A percentile compares a stretch with the other conserved stretches of the same genome.
Conservation (phyloP, 2,888 invertebrate genomes). For the Automeris io region DNA sequence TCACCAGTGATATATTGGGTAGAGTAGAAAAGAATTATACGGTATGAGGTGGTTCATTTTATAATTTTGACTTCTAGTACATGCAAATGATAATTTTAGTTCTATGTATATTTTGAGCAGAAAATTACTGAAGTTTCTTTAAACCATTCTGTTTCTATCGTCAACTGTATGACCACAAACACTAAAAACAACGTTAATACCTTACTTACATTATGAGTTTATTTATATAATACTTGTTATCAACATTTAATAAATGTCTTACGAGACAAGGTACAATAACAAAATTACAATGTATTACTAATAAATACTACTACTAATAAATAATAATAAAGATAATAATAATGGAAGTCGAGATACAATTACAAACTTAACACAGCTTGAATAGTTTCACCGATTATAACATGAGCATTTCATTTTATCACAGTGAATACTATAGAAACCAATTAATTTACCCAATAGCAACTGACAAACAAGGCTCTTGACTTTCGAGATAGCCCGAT, state of each 20-base stretch:
- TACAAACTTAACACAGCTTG: not conserved
- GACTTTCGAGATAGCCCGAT: conserved; percentile 35
- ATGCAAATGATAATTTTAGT: not conserved
- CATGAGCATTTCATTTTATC: not conserved
- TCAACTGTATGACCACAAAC: too few relatives aligned
- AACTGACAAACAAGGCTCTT: conserved; percentile 29
- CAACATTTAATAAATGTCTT: too few relatives aligned
- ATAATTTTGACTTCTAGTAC: conserved; percentile 1
- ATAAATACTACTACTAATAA: too few relatives aligned
- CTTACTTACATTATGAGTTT: too few relatives aligned
- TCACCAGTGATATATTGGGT: conserved; percentile 59
- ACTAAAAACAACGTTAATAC: too few relatives aligned
- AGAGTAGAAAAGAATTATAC: conserved; percentile 12
- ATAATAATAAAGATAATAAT: too few relatives aligned
- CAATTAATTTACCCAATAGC: conserved; percentile 34
- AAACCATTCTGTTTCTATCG: too few relatives aligned
- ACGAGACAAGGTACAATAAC: too few relatives aligned
- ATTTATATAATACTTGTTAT: too few relatives aligned
- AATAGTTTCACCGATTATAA: not conserved
- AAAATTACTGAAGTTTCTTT: not conserved
- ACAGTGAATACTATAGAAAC: conserved; percentile 27
- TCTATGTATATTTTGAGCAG: too few relatives aligned
- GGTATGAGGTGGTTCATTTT: conserved; percentile 5
- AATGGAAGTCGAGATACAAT: too few relatives aligned
- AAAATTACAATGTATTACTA: too few relatives aligned